Evolutionary conservation across 2,113 vertebrate genomes (phyloP).

Genomic region (Dinomys branickii): DNA sequence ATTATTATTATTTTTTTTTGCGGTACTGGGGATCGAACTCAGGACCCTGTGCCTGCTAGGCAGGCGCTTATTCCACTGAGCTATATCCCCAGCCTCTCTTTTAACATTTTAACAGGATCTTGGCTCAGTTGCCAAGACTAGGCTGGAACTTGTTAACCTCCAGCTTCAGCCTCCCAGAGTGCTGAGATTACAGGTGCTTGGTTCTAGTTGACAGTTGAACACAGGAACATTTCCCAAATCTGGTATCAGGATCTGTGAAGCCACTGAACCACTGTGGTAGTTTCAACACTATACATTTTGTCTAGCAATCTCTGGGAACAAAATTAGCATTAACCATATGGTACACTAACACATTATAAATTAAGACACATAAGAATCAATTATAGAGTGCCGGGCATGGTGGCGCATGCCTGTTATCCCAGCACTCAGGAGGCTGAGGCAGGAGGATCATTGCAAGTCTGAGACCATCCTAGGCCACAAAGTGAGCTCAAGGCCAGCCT

Average conservation of each 20-base stretch:
- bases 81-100: too few relatives aligned
- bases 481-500: too few relatives aligned
- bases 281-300: constrained; percentile 8
- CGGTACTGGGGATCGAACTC: too few relatives aligned
- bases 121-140: not conserved
- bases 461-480: too few relatives aligned
- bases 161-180: not conserved
- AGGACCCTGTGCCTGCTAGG: too few relatives aligned
- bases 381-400: not conserved
- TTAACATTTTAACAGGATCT: not conserved
- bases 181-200: not conserved
- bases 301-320: not conserved
- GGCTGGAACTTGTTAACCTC: not conserved
- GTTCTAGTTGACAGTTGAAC: not conserved
- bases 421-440: too few relatives aligned
- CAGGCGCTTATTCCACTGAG: too few relatives aligned
- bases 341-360: constrained; percentile 31
- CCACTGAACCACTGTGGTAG: not conserved
- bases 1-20: too few relatives aligned
- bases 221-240: not conserved
- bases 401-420: too few relatives aligned
- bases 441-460: too few relatives aligned
- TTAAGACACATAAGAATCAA: not conserved
- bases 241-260: not conserved
- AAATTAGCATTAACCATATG: constrained; percentile 35